Conservation (phyloP, 2,113 vertebrate species). For the Turnix velox region DNA sequence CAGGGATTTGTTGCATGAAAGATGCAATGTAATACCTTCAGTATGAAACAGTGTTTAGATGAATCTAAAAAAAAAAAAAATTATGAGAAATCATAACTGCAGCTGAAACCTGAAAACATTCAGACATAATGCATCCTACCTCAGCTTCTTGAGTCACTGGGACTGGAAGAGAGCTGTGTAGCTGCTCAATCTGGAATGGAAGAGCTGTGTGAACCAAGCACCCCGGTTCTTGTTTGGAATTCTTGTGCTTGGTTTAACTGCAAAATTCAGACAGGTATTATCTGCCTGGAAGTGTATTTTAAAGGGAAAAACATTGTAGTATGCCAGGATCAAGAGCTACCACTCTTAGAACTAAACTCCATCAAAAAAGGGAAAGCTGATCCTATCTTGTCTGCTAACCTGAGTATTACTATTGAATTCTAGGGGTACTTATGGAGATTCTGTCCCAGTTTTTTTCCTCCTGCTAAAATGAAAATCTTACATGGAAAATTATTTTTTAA, state of each 20-base stretch:
- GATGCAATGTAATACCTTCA: too few species aligned
- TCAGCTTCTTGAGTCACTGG: background rate
- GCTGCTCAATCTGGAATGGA: background rate
- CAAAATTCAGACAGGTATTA: background rate
- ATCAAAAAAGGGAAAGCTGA: background rate
- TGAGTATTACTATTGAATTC: background rate
- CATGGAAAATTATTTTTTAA: background rate
- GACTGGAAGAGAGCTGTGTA: background rate
- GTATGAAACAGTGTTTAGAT: background rate
- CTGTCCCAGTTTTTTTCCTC: background rate
- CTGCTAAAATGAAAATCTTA: background rate
- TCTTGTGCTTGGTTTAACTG: background rate
- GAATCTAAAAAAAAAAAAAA: background rate
- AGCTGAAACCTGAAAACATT: background rate
- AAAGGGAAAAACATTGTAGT: background rate
- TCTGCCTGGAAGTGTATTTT: background rate
- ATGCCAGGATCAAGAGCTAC: background rate
- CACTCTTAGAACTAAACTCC: background rate
- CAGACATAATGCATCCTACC: background rate
- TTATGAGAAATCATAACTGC: background rate
- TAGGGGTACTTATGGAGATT: background rate
- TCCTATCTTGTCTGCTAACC: background rate
- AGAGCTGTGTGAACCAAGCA: background rate
- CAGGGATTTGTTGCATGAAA: background rate
- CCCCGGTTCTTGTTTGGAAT: background rate